These are phyloP conservation scores for Osedax frankpressi DNA, from an alignment of 2,888 invertebrate genomes.

Conservation along the genomic window DNA sequence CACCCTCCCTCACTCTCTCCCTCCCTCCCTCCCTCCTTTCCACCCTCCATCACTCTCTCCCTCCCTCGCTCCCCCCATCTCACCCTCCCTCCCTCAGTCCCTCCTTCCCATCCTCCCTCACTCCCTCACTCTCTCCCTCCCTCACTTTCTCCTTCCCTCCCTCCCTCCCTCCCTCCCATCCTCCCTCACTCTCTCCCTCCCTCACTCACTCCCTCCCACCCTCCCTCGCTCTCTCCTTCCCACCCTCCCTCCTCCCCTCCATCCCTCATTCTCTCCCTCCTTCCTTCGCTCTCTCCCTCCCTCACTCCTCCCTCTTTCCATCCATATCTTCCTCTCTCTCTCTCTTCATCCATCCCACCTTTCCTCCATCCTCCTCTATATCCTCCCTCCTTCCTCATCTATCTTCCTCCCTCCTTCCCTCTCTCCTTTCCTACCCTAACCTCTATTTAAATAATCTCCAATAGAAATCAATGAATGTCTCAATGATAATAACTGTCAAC, in stretches of 20 bases:
- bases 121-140: not conserved
- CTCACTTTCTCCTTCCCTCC: not conserved
- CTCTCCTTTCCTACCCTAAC: not conserved
- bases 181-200: no score
- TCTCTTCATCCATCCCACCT: no score
- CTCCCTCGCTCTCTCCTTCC: no score
- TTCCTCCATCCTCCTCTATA: no score
- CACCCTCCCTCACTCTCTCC: no score
- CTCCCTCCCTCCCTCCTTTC: conserved; percentile 8
- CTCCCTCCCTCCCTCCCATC: not conserved
- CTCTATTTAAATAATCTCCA: not conserved
- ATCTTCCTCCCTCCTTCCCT: not conserved
- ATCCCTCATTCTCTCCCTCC: no score
- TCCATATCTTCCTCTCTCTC: no score
- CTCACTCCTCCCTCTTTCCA: no score
- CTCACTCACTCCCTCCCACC: no score
- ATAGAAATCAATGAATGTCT: conserved; percentile 32
- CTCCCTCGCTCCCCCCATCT: conserved; percentile 9
- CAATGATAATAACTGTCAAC: conserved; percentile 28
- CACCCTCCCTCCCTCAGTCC: conserved; percentile 2
- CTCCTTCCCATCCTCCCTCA: not conserved
- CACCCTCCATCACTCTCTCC: conserved; percentile 8
- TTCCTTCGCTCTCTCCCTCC: no score
- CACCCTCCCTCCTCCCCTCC: no score
- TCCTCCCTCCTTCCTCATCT: no score